These are phyloP conservation scores for Calliphora vicina DNA, from an alignment of 1,140 invertebrate species.

Conservation along the genomic window DNA sequence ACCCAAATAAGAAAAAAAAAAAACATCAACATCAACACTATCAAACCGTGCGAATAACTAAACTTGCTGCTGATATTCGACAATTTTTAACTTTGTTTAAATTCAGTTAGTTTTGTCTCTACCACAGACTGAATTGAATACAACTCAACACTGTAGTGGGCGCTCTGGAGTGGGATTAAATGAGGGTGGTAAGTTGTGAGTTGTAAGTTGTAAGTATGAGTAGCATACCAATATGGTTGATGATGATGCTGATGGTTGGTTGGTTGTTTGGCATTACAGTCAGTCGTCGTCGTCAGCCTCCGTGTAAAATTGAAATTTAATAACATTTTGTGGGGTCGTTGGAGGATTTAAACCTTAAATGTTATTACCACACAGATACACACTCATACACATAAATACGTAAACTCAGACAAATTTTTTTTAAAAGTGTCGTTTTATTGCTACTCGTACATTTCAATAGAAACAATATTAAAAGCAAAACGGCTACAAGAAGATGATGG, in stretches of 20 bases:
- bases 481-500: background rate
- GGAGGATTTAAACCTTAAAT: conserved; percentile 1
- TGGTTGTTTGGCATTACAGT: background rate
- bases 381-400: background rate
- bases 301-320: conserved; percentile 35
- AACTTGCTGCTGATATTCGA: background rate
- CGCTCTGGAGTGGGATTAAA: background rate
- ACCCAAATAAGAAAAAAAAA: background rate
- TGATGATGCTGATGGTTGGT: too few relatives aligned
- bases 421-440: conserved; percentile 25
- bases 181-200: background rate
- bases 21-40: conserved; percentile 5
- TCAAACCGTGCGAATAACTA: conserved; percentile 29
- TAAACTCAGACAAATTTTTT: background rate
- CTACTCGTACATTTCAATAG: conserved; percentile 3
- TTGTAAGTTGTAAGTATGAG: background rate
- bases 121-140: background rate
- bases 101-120: conserved; percentile 8
- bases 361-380: background rate
- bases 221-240: background rate
- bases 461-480: background rate
- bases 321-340: conserved; percentile 32
- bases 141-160: background rate
- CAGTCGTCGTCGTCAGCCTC: conserved; percentile 15
- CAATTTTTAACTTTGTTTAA: background rate